Evolutionary conservation across 2,888 invertebrate genomes (phyloP), one percentile per base, ranked within the genome.

Genomic region (Rhaphigaster nebulosa): DNA sequence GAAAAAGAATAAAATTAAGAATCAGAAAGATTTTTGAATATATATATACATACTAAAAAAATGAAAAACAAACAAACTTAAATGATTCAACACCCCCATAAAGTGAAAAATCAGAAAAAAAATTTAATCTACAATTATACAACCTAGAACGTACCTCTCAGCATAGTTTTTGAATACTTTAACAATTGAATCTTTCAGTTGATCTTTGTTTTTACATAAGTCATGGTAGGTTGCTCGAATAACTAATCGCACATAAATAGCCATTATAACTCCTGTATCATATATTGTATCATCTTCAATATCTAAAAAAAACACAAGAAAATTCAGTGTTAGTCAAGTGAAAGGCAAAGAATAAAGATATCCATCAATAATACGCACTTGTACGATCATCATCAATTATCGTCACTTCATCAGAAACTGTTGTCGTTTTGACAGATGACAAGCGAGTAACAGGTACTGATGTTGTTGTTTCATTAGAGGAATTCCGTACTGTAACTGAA

Each of bases 211-310:
- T 54, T 89, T 54, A 87, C 91, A 92, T 80, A 92, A 87, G 76
- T 92, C 90, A 38, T 90, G 90, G 84, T 90, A 91, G 12, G 89
- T 91, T 26, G 92, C 92, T 88, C 91, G 91, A 87, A 92, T 76
- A 20, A 88, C 56, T 20, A 92, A 87, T 87, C 90, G 54, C 2
- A 92, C 60, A 70, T 90, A 91, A 34, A 90, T 84, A 8, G 90
- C 87, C 34, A 84, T 89, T 38, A 89, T 87, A 45, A 84, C 91
- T 56, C 89, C 91, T 26, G 89, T 84, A 34, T 91, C 90, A 50
- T 90, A 80, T 13, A 90, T 76, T 34, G 41, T 91, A 52, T 91
- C 91, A 65, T 89, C 89, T n/a, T 91, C 90, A 29, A 70, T 41
- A 70, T 76, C 91, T 89, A 41, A 54, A 88, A 76, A 29, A 84